Base-by-base conservation (phyloP, 1,140 invertebrate species). In the Drosophila sproati region DNA sequence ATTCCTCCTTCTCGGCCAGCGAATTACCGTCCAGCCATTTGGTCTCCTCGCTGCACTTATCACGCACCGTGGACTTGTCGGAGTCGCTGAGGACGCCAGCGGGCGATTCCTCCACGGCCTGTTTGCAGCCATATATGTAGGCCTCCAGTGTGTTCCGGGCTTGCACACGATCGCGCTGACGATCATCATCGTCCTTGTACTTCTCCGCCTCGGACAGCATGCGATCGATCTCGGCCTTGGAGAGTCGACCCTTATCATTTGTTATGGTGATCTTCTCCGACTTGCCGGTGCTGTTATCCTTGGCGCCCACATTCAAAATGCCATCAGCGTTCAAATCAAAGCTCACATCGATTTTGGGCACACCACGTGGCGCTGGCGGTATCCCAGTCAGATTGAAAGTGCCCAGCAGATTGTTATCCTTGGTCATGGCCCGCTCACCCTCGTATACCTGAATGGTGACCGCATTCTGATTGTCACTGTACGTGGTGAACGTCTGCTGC, bases 171-270 rank as follows among this genome's bases (percentile, higher is more conserved):
- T 95, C 94, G 56, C 93, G 94, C 60, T 95, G 94, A 45, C 94
- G 94, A 39, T 96, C 95, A 79, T 96, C 96, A 87, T 96, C 95
- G 28, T 93, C 93, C 73, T 94, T 95, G 82, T 95, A 96, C 71
- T 94, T 95, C 73, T 96, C 95, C 5, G 96, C 96, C 37, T 96
- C 96, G n/a, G 94, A 92, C 7, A 99, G 94, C 98, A 99, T 99
- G 35, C 96, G 94, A 80, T 98, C 97, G 78, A 99, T 99, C 81
- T 99, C 98, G 31, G 96, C 96, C 90, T 98, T 98, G 29, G 95
- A 96, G 2, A 99, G 93, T 28, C 98, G 95, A 3, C 98, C 97
- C 92, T 98, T 98, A 89, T 99, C 98, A 87, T 99, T 99, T 29
- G 96, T 98, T 63, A 98, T 98, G 32, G 96, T 96, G 66, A 97